These are phyloP conservation scores for Megalonaias nervosa DNA, from an alignment of 1,140 invertebrate genomes.

Conservation along the genomic window DNA sequence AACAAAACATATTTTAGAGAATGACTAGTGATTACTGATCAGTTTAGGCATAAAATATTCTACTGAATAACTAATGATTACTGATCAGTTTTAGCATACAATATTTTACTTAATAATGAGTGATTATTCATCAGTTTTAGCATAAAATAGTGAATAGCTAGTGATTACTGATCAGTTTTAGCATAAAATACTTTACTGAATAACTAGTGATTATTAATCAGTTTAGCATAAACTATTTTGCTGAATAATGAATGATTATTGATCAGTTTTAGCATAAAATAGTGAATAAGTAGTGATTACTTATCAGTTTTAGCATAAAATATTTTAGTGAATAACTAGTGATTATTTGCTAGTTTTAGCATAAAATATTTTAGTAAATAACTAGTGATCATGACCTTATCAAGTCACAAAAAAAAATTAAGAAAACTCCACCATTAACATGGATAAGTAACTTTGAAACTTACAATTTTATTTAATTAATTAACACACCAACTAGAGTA, in stretches of 20 bases:
- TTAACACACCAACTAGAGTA: no score
- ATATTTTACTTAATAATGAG: background rate
- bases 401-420: no score
- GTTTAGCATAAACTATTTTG: background rate
- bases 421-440: no score
- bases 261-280: background rate
- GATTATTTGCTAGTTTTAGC: background rate
- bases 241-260: background rate
- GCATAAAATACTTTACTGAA: no score
- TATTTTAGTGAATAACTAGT: background rate
- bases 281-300: background rate
- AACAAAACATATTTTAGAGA: background rate
- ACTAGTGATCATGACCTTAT: no score
- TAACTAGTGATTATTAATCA: background rate
- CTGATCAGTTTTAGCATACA: background rate
- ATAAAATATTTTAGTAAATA: no score
- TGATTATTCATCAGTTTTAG: background rate
- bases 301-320: background rate
- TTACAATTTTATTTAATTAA: no score
- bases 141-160: background rate
- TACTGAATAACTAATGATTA: background rate
- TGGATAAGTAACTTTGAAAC: no score
- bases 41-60: background rate
- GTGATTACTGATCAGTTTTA: background rate
- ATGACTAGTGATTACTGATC: background rate